A percentile compares a stretch with the other conserved stretches of the same genome.
These are phyloP conservation scores for Eristalis intricaria DNA, from an alignment of 2,888 invertebrate genomes.

Conservation along the genomic window DNA sequence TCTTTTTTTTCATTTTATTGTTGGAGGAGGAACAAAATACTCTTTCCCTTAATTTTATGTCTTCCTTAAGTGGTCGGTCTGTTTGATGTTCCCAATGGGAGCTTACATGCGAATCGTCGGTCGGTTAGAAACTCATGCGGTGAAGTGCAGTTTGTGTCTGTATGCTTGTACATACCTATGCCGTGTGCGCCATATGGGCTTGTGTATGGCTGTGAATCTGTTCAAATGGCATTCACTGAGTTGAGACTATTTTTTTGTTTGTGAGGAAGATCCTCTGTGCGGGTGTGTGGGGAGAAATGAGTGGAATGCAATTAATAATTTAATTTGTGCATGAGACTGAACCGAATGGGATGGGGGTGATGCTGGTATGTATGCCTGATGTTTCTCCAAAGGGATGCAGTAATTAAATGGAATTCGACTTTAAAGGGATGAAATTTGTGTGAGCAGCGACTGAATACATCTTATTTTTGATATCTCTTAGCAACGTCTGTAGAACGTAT, in stretches of 20 bases:
- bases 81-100: neutral
- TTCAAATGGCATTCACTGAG: conserved; percentile 9
- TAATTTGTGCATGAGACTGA: conserved; percentile 17
- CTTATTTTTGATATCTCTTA: neutral
- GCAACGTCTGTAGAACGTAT: neutral
- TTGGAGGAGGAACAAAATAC: neutral
- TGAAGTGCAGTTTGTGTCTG: neutral
- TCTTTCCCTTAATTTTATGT: neutral
- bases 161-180: neutral
- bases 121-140: conserved; percentile 7
- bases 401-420: neutral
- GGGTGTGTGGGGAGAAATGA: neutral
- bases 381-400: conserved; percentile 3
- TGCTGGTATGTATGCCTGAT: conserved; percentile 19
- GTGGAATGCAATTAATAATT: conserved; percentile 46
- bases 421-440: neutral
- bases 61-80: conserved; percentile 4
- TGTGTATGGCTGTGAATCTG: neutral
- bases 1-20: neutral
- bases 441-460: neutral
- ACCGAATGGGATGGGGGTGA: neutral
- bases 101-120: conserved; percentile 7
- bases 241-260: neutral
- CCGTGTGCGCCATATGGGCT: neutral
- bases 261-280: neutral